Percentiles rank a stretch among this genome's conserved stretches.
Conservation (phyloP, 1,140 invertebrate genomes). For the Pogonus chalceus region DNA sequence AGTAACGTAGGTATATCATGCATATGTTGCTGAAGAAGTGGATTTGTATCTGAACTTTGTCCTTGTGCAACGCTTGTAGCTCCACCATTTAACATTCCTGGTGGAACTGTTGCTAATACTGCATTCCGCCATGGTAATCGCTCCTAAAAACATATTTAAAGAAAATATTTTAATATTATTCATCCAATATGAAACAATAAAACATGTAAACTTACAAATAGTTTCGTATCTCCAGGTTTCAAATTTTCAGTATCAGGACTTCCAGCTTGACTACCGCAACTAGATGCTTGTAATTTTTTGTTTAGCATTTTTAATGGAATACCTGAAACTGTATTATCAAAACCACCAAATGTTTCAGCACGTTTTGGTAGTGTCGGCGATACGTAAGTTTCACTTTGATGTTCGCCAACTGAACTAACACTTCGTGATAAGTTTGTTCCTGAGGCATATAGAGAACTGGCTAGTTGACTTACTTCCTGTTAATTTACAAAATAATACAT, state of each 20-base stretch:
- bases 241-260: constrained; percentile 32
- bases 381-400: constrained; percentile 71
- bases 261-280: constrained; percentile 22
- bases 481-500: constrained; percentile 31
- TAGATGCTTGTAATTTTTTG: constrained; percentile 27
- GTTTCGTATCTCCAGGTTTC: constrained; percentile 30
- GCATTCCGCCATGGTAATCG: constrained; percentile 41
- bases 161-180: not conserved
- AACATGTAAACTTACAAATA: constrained; percentile 32
- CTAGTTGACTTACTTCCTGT: constrained; percentile 59
- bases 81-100: constrained; percentile 27
- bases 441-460: constrained; percentile 57
- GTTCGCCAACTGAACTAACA: constrained; percentile 83
- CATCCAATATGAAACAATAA: not conserved
- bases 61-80: constrained; percentile 16
- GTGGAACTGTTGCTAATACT: constrained; percentile 26
- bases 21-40: constrained; percentile 16
- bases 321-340: constrained; percentile 58
- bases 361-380: constrained; percentile 77
- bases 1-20: constrained; percentile 35
- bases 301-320: constrained; percentile 28
- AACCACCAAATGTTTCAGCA: constrained; percentile 91
- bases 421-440: constrained; percentile 74
- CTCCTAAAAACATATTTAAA: constrained; percentile 32
- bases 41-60: constrained; percentile 3